phyloP scores from a whole-genome alignment of 2,888 invertebrate species.

The Caenorhabditis imperialis region DNA sequence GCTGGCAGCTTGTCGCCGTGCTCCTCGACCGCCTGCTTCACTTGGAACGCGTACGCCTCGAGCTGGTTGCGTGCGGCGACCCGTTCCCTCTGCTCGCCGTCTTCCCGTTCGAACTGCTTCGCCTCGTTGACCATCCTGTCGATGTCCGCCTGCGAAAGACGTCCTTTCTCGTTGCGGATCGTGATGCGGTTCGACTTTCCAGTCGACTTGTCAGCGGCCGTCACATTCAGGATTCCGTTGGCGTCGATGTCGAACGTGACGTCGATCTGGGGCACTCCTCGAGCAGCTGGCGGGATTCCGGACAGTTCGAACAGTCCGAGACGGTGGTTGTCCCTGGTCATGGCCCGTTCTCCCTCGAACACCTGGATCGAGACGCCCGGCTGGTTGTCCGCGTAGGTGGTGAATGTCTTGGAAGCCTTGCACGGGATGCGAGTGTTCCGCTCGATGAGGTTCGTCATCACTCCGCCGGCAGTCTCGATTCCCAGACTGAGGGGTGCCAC shows the following conservation, averaged over 20 bases:
- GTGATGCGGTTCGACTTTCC: conserved; percentile 73
- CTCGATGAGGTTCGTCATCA: conserved; percentile 93
- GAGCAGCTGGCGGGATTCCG: conserved; percentile 78
- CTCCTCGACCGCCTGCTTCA: conserved; percentile 71
- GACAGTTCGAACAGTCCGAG: conserved; percentile 79
- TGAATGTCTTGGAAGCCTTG: conserved; percentile 82
- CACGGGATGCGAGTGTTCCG: conserved; percentile 81
- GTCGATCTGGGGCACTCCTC: conserved; percentile 81
- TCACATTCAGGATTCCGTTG: conserved; percentile 77
- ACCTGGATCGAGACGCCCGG: conserved; percentile 89
- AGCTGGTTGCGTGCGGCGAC: conserved; percentile 87
- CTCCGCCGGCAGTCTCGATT: conserved; percentile 91
- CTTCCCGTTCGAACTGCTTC: conserved; percentile 87
- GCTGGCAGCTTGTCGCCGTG: conserved; percentile 89
- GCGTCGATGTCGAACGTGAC: conserved; percentile 79
- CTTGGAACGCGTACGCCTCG: conserved; percentile 85
- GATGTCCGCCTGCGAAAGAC: conserved; percentile 92
- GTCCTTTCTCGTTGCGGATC: conserved; percentile 83
- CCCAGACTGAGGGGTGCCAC: conserved; percentile 92
- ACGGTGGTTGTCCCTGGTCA: conserved; percentile 80
- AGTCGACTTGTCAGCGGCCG: conserved; percentile 75
- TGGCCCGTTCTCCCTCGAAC: conserved; percentile 82
- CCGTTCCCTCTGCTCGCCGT: conserved; percentile 81
- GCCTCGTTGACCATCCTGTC: conserved; percentile 89
- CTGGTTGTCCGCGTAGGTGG: conserved; percentile 93